These are phyloP conservation scores for Iselma pallidipennis DNA, from an alignment of 2,888 invertebrate species.

Conservation along the genomic window DNA sequence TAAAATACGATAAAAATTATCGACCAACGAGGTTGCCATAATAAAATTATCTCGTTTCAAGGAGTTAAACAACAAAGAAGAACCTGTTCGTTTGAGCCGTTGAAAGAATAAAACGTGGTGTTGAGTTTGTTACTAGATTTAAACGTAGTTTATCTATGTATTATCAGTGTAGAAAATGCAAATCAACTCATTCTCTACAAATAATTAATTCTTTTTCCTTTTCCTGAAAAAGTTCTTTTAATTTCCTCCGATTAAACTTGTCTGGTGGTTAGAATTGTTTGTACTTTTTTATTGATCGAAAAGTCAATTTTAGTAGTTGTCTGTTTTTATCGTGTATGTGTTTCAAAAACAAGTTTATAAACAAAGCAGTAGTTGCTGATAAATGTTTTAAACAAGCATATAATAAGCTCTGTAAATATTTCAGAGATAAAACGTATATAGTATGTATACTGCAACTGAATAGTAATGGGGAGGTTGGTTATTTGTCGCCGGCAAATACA, in stretches of 20 bases:
- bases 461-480: constrained; percentile 10
- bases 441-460: constrained; percentile 4
- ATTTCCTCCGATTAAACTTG: background rate
- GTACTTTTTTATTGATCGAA: background rate
- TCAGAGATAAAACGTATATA: constrained; percentile 7
- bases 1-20: constrained; percentile 17
- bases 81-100: constrained; percentile 2
- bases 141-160: background rate
- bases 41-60: constrained; percentile 9
- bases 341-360: background rate
- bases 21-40: constrained; percentile 5
- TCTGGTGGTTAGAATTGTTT: background rate
- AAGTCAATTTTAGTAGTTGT: no score
- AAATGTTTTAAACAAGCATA: constrained; percentile 10
- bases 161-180: background rate
- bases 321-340: background rate
- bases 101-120: background rate
- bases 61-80: constrained; percentile 1
- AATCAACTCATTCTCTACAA: no score
- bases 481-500: constrained; percentile 18
- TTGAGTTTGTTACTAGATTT: background rate
- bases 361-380: constrained; percentile 4
- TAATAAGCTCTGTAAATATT: constrained; percentile 10
- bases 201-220: background rate
- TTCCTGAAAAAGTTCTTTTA: background rate